Conservation (phyloP, 2,888 invertebrate genomes). For the Uropetala carovei region DNA sequence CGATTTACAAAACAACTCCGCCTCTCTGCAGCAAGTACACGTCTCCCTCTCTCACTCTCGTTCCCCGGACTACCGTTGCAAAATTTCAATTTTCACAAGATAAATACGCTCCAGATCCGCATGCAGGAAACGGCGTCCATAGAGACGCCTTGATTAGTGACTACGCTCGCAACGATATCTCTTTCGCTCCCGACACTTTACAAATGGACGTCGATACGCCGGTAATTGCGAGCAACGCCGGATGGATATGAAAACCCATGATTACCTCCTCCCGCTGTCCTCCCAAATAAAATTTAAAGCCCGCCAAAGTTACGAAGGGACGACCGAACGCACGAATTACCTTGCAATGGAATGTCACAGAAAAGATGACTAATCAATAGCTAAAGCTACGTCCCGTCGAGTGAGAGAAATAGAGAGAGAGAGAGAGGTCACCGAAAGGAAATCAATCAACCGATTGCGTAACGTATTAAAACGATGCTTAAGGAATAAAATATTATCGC, state of each 20-base stretch:
- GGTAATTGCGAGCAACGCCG: background rate
- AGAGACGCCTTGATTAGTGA: background rate
- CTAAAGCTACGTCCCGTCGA: background rate
- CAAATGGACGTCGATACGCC: background rate
- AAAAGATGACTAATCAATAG: background rate
- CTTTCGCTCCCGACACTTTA: background rate
- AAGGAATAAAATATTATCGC: background rate
- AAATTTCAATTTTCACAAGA: background rate
- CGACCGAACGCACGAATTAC: background rate
- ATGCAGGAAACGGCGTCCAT: background rate
- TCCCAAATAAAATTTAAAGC: background rate
- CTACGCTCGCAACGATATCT: background rate
- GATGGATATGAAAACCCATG: constrained; percentile 26
- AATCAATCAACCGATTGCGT: background rate
- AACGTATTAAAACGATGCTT: background rate
- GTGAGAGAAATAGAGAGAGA: background rate
- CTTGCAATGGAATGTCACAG: background rate
- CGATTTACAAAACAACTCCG: no score
- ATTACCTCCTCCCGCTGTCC: background rate
- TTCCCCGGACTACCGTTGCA: background rate
- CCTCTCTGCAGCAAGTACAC: background rate
- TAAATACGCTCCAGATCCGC: background rate
- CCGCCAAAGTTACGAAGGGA: background rate
- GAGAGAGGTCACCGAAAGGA: background rate
- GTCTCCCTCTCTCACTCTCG: background rate